Base-by-base conservation (phyloP, 2,888 invertebrate genomes). In the Zaprionus bogoriensis region DNA sequence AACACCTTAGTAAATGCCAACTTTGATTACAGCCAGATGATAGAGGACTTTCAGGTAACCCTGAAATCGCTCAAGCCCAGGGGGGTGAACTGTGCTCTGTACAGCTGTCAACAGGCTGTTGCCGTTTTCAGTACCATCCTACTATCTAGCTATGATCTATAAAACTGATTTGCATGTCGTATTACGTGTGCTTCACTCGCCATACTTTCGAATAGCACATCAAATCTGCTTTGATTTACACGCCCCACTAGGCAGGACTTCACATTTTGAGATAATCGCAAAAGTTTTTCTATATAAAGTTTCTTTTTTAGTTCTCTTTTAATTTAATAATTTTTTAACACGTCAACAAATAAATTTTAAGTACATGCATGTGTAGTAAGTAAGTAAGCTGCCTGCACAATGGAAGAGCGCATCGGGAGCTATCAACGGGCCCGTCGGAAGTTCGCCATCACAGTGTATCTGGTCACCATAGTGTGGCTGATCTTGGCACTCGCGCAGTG, bases 401-500 rank as follows among this genome's bases (percentile, higher is more conserved):
- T 65, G 72, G 53, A 61, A 12, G 38, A 52, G 14, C 51, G 54
- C 3, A 20, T 63, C 20, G 69, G 63, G 2, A 57, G 48, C 5
- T 77, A 87, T 41, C 67, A 74, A 42, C 50, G 58, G 2, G 61
- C 73, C 1, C 78, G 88, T 1, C 67, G 77, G n/a, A 79, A 72
- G 44, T 88, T 80, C 28, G 66, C 84, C 28, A 53, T 54, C 10
- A 54, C 41, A 0, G 77, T 78, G 4, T 87, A 87, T 41, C 7
- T 65, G 41, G 19, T 87, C 12, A 75, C 85, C 1, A 7, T 62
- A 0, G 1, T 51, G 3, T 81, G 76, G 69, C 48, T 81, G n/a
- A 3, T 74, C 0, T 3, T 88, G 12, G 77, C 73, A 0, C 7
- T 83, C 0, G 3, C 10, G 0, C 89, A 89, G 55, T 89, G 86